phyloP scores from a whole-genome alignment of 35 echinoderm and acorn worm genomes.

The Amphiura filiformis region DNA sequence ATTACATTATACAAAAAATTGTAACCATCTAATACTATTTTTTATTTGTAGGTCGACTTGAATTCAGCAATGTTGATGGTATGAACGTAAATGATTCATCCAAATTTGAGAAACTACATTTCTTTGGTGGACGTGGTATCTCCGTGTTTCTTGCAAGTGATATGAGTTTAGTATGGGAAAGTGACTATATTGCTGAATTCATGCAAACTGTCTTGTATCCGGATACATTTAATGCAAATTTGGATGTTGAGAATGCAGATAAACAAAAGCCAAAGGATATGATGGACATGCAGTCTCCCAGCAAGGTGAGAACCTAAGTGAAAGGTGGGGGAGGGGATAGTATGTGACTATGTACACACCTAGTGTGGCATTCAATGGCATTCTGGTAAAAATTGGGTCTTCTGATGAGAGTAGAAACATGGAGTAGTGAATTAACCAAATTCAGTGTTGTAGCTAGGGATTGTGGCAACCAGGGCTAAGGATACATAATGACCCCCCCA shows the following conservation, averaged over 20 bases:
- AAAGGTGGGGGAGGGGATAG: too few relatives aligned
- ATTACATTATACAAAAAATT: too few relatives aligned
- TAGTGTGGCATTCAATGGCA: too few relatives aligned
- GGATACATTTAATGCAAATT: neutral
- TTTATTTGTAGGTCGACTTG: neutral
- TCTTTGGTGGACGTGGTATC: neutral
- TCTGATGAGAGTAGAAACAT: too few relatives aligned
- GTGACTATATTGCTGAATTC: neutral
- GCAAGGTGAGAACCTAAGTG: too few relatives aligned
- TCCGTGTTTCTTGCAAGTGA: neutral
- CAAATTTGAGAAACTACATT: neutral
- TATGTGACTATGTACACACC: too few relatives aligned
- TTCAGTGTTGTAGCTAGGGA: too few relatives aligned
- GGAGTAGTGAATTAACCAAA: too few relatives aligned
- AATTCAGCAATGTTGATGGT: neutral
- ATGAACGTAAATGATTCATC: neutral
- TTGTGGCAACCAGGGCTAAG: too few relatives aligned
- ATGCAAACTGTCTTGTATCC: neutral
- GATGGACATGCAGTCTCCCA: neutral
- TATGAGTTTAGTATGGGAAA: neutral
- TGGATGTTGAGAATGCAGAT: neutral
- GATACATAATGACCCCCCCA: too few relatives aligned
- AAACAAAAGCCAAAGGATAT: neutral
- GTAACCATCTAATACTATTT: too few relatives aligned
- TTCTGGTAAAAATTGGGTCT: too few relatives aligned